Conservation (phyloP, 2,113 vertebrate genomes). For the Thinocorus orbignyianus region DNA sequence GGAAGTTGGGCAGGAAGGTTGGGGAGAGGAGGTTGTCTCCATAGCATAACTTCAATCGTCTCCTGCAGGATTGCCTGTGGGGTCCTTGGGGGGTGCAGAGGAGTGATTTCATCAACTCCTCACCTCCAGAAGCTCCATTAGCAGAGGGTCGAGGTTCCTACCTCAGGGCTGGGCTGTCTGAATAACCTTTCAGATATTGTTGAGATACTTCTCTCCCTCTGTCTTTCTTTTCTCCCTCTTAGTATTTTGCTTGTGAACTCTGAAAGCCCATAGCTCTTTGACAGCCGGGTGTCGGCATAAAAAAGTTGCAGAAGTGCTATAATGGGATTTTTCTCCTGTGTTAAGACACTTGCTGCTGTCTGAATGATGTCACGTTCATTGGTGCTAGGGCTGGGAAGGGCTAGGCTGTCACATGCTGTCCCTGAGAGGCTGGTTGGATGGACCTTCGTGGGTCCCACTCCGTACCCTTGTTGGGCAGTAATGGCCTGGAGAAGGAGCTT, state of each 20-base stretch:
- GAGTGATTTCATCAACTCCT: neutral
- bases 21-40: neutral
- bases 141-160: neutral
- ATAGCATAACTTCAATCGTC: neutral
- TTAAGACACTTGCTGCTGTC: neutral
- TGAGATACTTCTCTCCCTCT: neutral
- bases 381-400: neutral
- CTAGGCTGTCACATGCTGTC: fast-evolving
- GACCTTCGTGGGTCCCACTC: neutral
- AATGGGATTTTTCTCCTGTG: neutral
- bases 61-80: neutral
- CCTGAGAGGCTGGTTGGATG: fast-evolving
- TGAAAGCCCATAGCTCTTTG: neutral
- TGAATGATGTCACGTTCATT: fast-evolving
- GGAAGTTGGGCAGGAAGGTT: neutral
- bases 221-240: neutral
- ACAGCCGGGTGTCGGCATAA: neutral
- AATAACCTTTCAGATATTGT: neutral
- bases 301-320: neutral
- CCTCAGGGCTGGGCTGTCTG: neutral
- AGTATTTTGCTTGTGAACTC: neutral
- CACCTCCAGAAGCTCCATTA: neutral
- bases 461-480: fast-evolving
- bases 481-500: neutral
- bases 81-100: neutral